Conservation (phyloP, 2,888 invertebrate species). For the Lapara coniferarum region DNA sequence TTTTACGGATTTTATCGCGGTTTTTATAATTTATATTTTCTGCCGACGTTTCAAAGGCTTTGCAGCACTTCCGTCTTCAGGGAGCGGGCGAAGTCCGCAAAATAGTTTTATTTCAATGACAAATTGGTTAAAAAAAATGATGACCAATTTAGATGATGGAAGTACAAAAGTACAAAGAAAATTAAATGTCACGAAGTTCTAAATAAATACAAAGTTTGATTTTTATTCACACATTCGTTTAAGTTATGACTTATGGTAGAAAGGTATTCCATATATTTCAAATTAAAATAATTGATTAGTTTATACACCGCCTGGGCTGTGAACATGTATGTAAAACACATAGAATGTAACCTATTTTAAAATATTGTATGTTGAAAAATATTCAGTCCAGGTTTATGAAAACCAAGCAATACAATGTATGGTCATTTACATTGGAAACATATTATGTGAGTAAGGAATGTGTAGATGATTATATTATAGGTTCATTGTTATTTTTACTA, state of each 20-base stretch:
- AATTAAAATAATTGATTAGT: not conserved
- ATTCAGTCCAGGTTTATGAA: not conserved
- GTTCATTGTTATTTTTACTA: slow-evolving; percentile 1
- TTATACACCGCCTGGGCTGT: not conserved
- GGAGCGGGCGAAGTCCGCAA: no score
- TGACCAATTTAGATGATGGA: not conserved
- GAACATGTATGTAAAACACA: not conserved
- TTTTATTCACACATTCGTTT: not conserved
- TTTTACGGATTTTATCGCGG: no score
- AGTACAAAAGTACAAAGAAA: not conserved
- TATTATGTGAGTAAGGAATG: not conserved
- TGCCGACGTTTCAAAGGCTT: no score
- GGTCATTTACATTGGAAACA: not conserved
- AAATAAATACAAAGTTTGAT: not conserved
- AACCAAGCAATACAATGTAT: not conserved
- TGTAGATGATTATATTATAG: not conserved
- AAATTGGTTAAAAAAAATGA: no score
- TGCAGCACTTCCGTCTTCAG: no score
- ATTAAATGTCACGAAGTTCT: not conserved
- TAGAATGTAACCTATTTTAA: not conserved
- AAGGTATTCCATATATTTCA: not conserved
- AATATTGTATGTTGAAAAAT: not conserved
- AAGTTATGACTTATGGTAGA: not conserved
- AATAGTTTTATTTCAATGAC: not conserved
- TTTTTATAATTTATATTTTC: no score